Base-by-base conservation (phyloP, 2,113 vertebrate species). In the Carlito syrichta region DNA sequence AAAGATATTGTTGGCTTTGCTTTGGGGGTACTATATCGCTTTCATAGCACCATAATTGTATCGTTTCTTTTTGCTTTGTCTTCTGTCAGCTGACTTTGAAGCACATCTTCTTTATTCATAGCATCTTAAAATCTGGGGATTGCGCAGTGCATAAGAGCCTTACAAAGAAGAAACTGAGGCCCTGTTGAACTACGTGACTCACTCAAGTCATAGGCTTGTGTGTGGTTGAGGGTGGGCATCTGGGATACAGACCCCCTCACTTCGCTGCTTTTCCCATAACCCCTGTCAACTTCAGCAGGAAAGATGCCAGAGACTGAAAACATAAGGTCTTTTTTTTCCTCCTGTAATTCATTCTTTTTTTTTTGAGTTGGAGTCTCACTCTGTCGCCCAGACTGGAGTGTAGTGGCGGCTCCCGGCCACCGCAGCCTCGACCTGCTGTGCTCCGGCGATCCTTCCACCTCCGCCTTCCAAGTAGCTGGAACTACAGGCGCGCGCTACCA, bases 21-120 rank as follows among this genome's bases (percentile, higher is more conserved):
- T 96, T 89, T 48, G 32, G 76, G 79, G 85, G 45, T 35, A 63
- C 85, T 95, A 30, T 82, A 68, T 76, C 73, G 63, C 63, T 95
- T 74, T 97, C 79, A 71, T 54, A 94, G 77, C n/a, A n/a, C 30
- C 40, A 8, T 92, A 71, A 78, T 73, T 63, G 35, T 77, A 52
- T 58, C 62, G 66, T 96, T 88, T 85, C 82, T 89, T 88, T 95
- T 92, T 78, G 88, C 90, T 92, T 93, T 95, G 73, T 97, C 86
- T 89, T 96, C 96, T 97, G 38, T 73, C 89, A 86, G 71, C 78
- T 6, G 7, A 48, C 30, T 98, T 94, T n/a, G n/a, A 96, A 83
- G 74, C 14, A 22, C 52, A 63, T 89, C 48, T 23, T 77, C 81
- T 94, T 93, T 92, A 71, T 71, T 76, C 58, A 56, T n/a, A 83